A percentile compares a stretch with the other conserved stretches of the same genome.
Conservation (phyloP, 2,797 vertebrate genomes). For the Lepus oiostolus region DNA sequence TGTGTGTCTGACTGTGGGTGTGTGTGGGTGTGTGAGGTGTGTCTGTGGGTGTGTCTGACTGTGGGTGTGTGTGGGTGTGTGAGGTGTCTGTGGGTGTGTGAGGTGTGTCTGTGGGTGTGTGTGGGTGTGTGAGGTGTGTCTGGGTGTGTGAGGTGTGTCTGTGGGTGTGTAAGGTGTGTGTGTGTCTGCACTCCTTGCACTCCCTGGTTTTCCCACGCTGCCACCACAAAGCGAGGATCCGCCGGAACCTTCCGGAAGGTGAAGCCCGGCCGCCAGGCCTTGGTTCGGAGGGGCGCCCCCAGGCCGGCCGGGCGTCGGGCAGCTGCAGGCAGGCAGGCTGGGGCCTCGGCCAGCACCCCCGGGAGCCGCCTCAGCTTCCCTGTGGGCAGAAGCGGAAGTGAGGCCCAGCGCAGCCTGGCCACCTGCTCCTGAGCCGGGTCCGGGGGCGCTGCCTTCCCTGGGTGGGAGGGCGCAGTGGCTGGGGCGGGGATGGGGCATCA, state of each 20-base stretch:
- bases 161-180: not conserved
- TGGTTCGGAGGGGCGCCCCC: no score
- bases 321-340: no score
- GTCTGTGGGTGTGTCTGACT: not conserved
- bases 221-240: fast-evolving
- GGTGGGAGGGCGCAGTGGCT: not conserved
- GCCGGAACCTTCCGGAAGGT: no score
- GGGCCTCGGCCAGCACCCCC: not conserved
- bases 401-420: not conserved
- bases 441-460: not conserved
- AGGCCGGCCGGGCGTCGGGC: no score
- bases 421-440: not conserved
- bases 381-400: fast-evolving
- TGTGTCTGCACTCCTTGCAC: fast-evolving
- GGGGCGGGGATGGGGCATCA: no score
- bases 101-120: no score
- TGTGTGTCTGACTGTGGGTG: no score
- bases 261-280: no score
- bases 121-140: no score
- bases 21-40: no score
- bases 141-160: no score
- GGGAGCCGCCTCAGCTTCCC: not conserved
- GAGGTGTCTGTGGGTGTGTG: not conserved
- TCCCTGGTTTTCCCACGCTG: no score
- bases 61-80: not conserved